Conservation (phyloP, 2,797 vertebrate genomes). For the Anolis apletophallus region DNA sequence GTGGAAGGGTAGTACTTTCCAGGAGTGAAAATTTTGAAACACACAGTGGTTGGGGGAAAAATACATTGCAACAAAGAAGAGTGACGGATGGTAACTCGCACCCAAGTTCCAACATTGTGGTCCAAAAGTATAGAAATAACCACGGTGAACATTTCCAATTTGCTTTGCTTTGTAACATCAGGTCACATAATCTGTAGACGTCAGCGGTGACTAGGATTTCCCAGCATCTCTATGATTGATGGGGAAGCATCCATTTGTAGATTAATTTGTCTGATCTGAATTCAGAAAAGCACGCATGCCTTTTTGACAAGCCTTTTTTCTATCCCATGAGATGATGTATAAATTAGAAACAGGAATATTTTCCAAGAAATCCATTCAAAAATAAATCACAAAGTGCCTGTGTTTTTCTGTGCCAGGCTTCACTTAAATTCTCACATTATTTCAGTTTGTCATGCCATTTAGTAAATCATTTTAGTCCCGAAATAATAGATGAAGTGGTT, state of each 20-base stretch:
- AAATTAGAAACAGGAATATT: neutral
- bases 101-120: too few species aligned
- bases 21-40: too few species aligned
- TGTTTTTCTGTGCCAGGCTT: neutral
- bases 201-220: conserved; percentile 10
- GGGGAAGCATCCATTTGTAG: conserved; percentile 1
- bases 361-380: neutral
- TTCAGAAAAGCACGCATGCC: neutral
- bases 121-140: neutral
- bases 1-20: too few species aligned
- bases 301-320: neutral
- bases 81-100: too few species aligned
- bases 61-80: too few species aligned
- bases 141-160: neutral
- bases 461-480: neutral
- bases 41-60: too few species aligned
- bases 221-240: neutral
- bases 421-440: neutral
- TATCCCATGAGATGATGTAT: neutral
- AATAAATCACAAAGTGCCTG: neutral
- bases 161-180: neutral
- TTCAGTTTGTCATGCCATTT: conserved; percentile 8
- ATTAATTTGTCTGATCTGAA: neutral
- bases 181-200: neutral
- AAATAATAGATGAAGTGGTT: neutral